Conservation (phyloP, 2,797 vertebrate genomes). For the Meda fulgida region DNA sequence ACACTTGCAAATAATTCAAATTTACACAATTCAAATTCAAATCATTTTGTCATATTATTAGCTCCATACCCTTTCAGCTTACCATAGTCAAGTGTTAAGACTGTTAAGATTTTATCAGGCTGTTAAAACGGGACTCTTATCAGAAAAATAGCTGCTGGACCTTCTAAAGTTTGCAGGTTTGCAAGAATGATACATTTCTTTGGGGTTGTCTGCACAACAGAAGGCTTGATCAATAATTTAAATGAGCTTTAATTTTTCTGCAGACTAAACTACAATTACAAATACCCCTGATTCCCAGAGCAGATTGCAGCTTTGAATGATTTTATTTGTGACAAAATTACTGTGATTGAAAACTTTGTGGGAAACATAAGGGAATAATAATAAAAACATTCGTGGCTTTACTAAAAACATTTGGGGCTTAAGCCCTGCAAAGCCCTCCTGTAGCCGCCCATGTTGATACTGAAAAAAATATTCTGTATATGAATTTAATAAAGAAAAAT, state of each 20-base stretch:
- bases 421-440: background rate
- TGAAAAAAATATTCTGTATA: background rate
- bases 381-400: background rate
- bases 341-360: background rate
- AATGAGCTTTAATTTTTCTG: background rate
- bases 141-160: background rate
- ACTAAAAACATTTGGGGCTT: constrained; percentile 4
- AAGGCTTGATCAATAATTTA: constrained; percentile 9
- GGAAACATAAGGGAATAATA: constrained; percentile 1
- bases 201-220: background rate
- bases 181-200: background rate
- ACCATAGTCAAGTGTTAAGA: too few relatives aligned
- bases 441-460: background rate
- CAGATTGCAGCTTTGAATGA: constrained; percentile 28
- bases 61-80: too few relatives aligned
- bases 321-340: background rate
- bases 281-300: background rate
- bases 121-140: background rate
- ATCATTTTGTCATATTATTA: too few relatives aligned
- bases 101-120: background rate
- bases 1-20: too few relatives aligned
- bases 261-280: constrained; percentile 15
- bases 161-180: background rate
- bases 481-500: background rate
- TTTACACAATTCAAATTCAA: too few relatives aligned